phyloP scores from a whole-genome alignment of 2,113 vertebrate genomes.

The Lophotis ruficrista region DNA sequence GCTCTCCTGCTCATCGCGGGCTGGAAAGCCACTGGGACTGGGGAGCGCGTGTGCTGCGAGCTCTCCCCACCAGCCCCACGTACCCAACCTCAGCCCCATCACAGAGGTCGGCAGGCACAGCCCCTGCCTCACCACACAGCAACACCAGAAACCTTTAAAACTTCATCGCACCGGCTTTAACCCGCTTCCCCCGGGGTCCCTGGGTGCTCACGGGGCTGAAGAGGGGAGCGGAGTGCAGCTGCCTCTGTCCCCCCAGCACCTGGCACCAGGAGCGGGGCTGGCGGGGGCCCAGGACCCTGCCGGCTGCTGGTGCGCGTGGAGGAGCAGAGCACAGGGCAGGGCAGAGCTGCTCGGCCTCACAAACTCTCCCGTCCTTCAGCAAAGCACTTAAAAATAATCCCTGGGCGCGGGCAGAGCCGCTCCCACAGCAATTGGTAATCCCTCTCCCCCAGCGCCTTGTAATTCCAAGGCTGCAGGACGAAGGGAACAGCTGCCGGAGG shows the following conservation, averaged over 20 bases:
- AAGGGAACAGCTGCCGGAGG: background rate
- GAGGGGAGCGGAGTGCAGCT: background rate
- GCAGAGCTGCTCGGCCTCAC: background rate
- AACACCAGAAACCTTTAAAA: background rate
- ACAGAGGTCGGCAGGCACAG: fast-evolving
- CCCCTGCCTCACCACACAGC: background rate
- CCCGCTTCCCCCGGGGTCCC: too few species aligned
- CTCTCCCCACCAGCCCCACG: background rate
- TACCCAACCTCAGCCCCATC: background rate
- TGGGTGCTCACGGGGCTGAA: too few species aligned
- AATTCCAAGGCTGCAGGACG: background rate
- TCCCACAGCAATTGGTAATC: background rate
- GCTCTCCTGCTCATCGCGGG: background rate
- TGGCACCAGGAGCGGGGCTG: background rate
- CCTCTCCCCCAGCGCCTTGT: background rate
- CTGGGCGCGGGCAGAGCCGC: too few species aligned
- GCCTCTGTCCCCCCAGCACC: too few species aligned
- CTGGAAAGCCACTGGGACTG: fast-evolving
- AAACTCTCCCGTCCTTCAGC: background rate
- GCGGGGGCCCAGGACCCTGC: fast-evolving
- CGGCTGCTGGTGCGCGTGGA: fast-evolving
- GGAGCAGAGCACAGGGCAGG: background rate
- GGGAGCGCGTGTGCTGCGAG: fast-evolving
- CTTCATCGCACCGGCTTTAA: fast-evolving
- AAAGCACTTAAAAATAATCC: background rate